These are phyloP conservation scores for Alca torda DNA, from an alignment of 2,797 vertebrate species.

Conservation along the genomic window DNA sequence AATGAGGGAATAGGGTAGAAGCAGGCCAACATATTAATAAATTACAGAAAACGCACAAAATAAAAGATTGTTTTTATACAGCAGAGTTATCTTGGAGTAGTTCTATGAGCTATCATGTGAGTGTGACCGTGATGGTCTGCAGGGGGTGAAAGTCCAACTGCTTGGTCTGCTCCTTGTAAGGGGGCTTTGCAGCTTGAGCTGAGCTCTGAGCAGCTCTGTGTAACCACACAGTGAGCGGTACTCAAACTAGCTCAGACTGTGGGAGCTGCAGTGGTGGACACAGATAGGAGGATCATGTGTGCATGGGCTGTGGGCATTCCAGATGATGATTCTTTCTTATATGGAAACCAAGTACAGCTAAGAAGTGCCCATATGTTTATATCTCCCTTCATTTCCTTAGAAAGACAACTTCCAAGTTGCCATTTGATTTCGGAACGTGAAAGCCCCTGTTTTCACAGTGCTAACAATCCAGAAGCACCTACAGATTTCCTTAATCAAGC, in stretches of 20 bases:
- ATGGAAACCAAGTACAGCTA: not conserved
- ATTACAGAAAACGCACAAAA: not conserved
- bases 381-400: not conserved
- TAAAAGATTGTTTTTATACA: not conserved
- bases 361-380: not conserved
- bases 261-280: not conserved
- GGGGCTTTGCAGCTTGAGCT: not conserved
- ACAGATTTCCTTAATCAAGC: not conserved
- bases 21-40: not conserved
- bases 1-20: not conserved
- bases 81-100: not conserved
- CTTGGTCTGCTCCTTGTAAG: not conserved
- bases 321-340: not conserved
- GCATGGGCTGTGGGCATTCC: not conserved
- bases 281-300: not conserved
- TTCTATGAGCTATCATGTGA: accelerated
- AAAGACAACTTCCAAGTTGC: not conserved
- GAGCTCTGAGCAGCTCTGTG: not conserved
- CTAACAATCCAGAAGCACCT: not conserved
- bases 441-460: not conserved
- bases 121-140: not conserved
- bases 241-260: not conserved
- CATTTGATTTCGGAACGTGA: not conserved
- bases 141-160: not conserved
- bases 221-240: not conserved